Conservation (phyloP, 2,888 invertebrate genomes). For the Monoplex corrugatus region DNA sequence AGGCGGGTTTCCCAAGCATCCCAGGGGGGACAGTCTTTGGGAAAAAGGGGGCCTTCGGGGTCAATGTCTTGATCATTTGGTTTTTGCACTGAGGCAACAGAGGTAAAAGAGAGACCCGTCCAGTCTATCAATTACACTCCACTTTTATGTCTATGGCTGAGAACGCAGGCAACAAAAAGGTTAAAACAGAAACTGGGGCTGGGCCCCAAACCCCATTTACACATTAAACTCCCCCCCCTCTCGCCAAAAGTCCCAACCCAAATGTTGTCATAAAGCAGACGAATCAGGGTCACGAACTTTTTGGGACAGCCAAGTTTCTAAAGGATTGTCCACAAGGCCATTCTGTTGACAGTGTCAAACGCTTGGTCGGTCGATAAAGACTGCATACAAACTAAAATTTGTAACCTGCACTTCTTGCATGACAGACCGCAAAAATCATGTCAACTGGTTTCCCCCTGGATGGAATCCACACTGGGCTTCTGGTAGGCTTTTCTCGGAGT, state of each 20-base stretch:
- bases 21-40: no score
- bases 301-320: background rate
- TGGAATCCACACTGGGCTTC: no score
- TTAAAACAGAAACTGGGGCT: background rate
- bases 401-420: no score
- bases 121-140: background rate
- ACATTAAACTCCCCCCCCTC: background rate
- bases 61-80: no score
- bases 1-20: no score
- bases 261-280: background rate
- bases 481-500: no score
- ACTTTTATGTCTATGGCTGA: background rate
- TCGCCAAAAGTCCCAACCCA: background rate
- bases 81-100: background rate
- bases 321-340: background rate
- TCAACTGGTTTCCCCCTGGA: no score
- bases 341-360: slow-evolving; percentile 17
- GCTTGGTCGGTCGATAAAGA: slow-evolving; percentile 12
- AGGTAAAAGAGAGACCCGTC: background rate
- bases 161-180: background rate
- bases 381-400: background rate
- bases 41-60: no score
- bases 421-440: no score
- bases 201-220: background rate
- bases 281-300: background rate